Conservation (phyloP, 2,888 invertebrate species). For the Syritta pipiens region DNA sequence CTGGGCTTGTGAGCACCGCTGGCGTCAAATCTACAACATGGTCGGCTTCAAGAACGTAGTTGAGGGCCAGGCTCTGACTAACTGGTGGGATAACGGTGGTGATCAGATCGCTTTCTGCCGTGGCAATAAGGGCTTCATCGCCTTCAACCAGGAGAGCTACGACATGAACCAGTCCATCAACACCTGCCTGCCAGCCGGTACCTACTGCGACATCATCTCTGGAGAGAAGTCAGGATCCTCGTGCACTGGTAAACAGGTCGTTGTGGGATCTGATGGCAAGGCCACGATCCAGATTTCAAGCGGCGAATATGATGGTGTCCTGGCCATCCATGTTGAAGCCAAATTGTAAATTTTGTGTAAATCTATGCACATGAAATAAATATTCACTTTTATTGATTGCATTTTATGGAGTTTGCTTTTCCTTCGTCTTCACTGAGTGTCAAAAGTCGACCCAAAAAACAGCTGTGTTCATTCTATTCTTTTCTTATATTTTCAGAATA, state of each 20-base stretch:
- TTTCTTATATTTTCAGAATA: too few relatives aligned
- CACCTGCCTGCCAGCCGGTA: constrained; percentile 87
- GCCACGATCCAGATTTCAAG: constrained; percentile 72
- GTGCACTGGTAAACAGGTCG: constrained; percentile 75
- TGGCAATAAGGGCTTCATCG: constrained; percentile 87
- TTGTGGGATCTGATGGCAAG: constrained; percentile 74
- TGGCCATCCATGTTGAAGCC: constrained; percentile 84
- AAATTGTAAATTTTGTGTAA: constrained; percentile 72
- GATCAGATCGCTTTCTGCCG: constrained; percentile 93
- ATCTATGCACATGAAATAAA: not conserved
- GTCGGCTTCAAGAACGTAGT: constrained; percentile 87
- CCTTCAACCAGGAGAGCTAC: constrained; percentile 85
- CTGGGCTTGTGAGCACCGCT: constrained; percentile 92
- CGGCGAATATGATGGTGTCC: constrained; percentile 82
- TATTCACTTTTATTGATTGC: too few relatives aligned
- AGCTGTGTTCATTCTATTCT: too few relatives aligned
- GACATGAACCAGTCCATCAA: constrained; percentile 82
- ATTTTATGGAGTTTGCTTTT: too few relatives aligned
- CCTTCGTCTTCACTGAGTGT: too few relatives aligned
- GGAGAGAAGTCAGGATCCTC: constrained; percentile 80
- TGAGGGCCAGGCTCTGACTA: constrained; percentile 80
- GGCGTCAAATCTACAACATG: constrained; percentile 91
- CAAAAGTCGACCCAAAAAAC: too few relatives aligned
- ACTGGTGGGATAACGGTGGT: constrained; percentile 91
- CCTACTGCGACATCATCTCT: constrained; percentile 92